These are phyloP conservation scores for Athalia circularis DNA, from an alignment of 2,888 invertebrate genomes.

Conservation along the genomic window DNA sequence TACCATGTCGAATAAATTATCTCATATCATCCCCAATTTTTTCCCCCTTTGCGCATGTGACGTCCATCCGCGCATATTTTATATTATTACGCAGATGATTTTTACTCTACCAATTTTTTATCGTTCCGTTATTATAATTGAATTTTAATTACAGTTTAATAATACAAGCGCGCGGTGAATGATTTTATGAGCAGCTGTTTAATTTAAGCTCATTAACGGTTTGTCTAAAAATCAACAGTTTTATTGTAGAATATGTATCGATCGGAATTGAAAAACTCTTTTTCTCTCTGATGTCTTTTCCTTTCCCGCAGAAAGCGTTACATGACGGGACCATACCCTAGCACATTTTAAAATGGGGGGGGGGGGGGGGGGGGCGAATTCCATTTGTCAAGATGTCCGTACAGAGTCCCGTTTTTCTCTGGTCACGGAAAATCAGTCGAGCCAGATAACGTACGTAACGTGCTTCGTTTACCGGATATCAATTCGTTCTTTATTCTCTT, in stretches of 20 bases:
- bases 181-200: no score
- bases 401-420: slow-evolving; percentile 8
- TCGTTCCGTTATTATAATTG: no score
- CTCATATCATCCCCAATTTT: not conserved
- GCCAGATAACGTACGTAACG: slow-evolving; percentile 33
- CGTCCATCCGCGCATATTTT: not conserved
- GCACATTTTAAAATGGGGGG: not conserved
- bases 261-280: no score
- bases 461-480: slow-evolving; percentile 41
- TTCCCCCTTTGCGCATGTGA: not conserved
- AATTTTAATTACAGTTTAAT: no score
- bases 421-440: slow-evolving; percentile 1
- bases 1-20: slow-evolving; percentile 36
- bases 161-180: no score
- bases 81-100: not conserved
- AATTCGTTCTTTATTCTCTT: not conserved
- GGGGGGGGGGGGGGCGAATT: no score
- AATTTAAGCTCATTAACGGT: no score
- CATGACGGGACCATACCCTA: not conserved
- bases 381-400: slow-evolving; percentile 32
- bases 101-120: no score
- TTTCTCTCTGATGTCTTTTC: not conserved
- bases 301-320: not conserved
- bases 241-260: no score
- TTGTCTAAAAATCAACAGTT: no score